Base-by-base conservation (phyloP, 2,797 vertebrate species). In the Pyrocephalus nanus region DNA sequence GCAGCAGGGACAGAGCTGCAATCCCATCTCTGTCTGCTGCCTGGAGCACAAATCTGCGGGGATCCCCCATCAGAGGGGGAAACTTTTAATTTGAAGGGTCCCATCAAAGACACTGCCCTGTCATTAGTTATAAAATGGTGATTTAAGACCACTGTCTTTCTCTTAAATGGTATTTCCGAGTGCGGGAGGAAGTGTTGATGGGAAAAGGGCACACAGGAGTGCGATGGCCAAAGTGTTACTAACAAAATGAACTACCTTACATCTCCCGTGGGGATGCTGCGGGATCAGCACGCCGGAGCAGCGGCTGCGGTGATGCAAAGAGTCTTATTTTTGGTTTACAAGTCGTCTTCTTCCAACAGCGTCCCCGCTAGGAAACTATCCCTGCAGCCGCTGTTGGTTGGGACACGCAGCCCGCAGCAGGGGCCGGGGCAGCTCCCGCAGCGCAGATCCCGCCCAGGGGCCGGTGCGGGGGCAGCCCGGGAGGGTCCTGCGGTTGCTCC, bases 1-100 rank as follows among this genome's bases (percentile, higher is more conserved):
- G 21, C 32, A n/a, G 79, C 43, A 53, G 32, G 53, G 34, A 25
- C n/a, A 54, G 20, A 21, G 5, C 27, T 8, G 30, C 55, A 82
- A 67, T 20, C 36, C 45, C 23, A 79, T 47, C 50, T 50, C 48
- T 51, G 26, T 29, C 50, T 61, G 70, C 57, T 86, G 34, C 50
- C 11, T 8, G 71, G 19, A 9, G 57, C 38, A 62, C 48, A 87
- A 29, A 79, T 16, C 36, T 54, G 5, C 0, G 20, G 11, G 16
- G n/a, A 43, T 20, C 22, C 11, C 22, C 26, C 42, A 32, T 45
- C 21, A 15, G 0, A 26, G 2, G 1, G 20, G 29, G 9, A 53
- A 30, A 21, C 1, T 29, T 58, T 9, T 57, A 57, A 10, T 53
- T 75, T 60, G 42, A 18, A 82, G 43, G 15, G n/a, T 76, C 17